These are phyloP conservation scores for Sebastes matsubarae DNA, from an alignment of 2,797 vertebrate genomes.

Conservation along the genomic window DNA sequence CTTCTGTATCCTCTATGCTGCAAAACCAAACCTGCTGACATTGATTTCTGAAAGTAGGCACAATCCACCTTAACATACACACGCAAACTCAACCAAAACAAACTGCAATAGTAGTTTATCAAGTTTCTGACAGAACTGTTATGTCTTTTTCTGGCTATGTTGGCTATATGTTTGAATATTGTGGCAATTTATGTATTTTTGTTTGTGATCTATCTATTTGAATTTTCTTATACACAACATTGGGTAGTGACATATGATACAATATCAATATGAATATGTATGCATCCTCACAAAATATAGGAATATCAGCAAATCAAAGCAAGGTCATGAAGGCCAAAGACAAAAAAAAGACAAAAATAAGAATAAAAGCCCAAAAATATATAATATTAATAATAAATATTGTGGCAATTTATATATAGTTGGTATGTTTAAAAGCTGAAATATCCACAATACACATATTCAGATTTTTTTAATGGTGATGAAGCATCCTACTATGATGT, in stretches of 20 bases:
- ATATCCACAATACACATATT: background rate
- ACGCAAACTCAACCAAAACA: background rate
- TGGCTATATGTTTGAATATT: background rate
- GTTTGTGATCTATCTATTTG: background rate
- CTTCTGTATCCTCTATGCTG: background rate
- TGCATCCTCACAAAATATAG: background rate
- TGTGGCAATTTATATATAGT: background rate
- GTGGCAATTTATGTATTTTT: background rate
- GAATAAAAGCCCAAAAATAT: background rate
- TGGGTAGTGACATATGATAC: no score
- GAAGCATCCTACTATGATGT: background rate
- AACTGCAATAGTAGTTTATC: background rate
- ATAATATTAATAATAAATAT: background rate
- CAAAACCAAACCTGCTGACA: conserved; percentile 13
- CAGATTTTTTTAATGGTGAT: background rate
- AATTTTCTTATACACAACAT: background rate
- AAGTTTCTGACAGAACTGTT: background rate
- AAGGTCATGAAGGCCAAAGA: background rate
- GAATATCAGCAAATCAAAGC: no score
- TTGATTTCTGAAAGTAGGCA: background rate
- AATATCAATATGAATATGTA: no score
- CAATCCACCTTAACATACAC: background rate
- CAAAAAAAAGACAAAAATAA: background rate
- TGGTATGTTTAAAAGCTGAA: background rate
- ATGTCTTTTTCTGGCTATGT: background rate